Percentiles rank a stretch among this genome's conserved stretches.
Conservation (phyloP, 2,113 vertebrate species). For the Rhinoderma darwinii region DNA sequence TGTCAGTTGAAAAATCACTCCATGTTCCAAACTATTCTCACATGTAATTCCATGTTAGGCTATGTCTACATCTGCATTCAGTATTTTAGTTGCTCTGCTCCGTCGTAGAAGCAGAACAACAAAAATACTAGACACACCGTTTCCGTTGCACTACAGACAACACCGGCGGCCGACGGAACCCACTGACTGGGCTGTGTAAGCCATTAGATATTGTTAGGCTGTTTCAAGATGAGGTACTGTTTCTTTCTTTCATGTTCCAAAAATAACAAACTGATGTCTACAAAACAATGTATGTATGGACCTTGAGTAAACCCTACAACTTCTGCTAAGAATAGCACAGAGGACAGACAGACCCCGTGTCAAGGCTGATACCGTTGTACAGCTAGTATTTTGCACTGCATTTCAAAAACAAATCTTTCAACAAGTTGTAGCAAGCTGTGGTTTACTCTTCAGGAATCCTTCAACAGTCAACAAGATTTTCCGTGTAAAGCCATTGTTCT, state of each 20-base stretch:
- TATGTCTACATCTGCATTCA: too few relatives aligned
- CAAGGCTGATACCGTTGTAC: constrained; percentile 33
- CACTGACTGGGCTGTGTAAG: too few relatives aligned
- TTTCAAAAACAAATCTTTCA: constrained; percentile 27
- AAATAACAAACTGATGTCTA: not conserved
- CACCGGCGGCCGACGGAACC: too few relatives aligned
- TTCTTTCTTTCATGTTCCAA: not conserved
- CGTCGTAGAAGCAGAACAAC: too few relatives aligned
- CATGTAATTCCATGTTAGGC: too few relatives aligned
- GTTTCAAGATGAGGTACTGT: not conserved
- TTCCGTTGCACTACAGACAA: too few relatives aligned
- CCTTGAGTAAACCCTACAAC: constrained; percentile 31
- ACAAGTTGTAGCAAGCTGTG: not conserved
- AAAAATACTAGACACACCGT: too few relatives aligned
- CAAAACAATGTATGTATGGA: constrained; percentile 3
- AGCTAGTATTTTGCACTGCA: not conserved
- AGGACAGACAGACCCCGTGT: constrained; percentile 18
- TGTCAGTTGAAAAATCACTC: too few relatives aligned
- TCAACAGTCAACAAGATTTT: not conserved
- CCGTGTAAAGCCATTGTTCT: not conserved
- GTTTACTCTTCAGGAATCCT: not conserved
- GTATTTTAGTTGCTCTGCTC: too few relatives aligned
- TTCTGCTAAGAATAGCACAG: constrained; percentile 23
- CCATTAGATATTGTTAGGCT: not conserved
- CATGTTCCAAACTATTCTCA: too few relatives aligned